phyloP scores from a whole-genome alignment of 2,113 vertebrate genomes.

The Lophura nycthemera region DNA sequence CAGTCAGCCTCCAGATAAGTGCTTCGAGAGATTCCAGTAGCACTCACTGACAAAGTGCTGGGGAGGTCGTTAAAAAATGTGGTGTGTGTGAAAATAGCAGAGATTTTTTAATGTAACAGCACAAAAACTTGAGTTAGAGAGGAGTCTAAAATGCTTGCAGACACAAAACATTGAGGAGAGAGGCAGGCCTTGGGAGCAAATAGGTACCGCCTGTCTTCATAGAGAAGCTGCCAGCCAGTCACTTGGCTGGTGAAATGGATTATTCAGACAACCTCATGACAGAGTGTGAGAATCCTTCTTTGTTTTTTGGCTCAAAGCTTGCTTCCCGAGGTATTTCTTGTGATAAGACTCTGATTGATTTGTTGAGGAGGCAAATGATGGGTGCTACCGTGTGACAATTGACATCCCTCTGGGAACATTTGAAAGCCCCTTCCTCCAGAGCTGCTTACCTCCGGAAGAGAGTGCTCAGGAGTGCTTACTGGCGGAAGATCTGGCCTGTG shows the following conservation, averaged over 20 bases:
- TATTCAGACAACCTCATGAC: background rate
- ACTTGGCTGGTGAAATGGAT: background rate
- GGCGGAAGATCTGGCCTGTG: too few species aligned
- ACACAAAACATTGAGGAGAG: background rate
- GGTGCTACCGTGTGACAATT: too few species aligned
- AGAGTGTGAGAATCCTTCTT: too few species aligned
- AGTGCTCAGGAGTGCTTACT: too few species aligned
- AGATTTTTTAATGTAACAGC: constrained; percentile 15
- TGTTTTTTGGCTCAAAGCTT: too few species aligned
- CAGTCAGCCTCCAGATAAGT: background rate
- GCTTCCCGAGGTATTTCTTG: too few species aligned
- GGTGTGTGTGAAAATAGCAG: background rate
- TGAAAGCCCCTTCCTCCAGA: too few species aligned
- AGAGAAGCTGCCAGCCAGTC: constrained; percentile 32
- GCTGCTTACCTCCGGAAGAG: too few species aligned
- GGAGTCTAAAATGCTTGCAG: constrained; percentile 44
- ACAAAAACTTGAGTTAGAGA: background rate
- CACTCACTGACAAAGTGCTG: background rate
- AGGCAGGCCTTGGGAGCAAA: background rate
- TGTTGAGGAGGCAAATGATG: too few species aligned
- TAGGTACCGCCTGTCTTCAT: constrained; percentile 28
- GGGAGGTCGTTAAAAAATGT: background rate
- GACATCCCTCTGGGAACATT: too few species aligned
- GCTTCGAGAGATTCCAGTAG: background rate
- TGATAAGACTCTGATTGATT: too few species aligned